These are phyloP conservation scores for Monarcha castaneiventris DNA, from an alignment of 2,113 vertebrate species.

Conservation along the genomic window DNA sequence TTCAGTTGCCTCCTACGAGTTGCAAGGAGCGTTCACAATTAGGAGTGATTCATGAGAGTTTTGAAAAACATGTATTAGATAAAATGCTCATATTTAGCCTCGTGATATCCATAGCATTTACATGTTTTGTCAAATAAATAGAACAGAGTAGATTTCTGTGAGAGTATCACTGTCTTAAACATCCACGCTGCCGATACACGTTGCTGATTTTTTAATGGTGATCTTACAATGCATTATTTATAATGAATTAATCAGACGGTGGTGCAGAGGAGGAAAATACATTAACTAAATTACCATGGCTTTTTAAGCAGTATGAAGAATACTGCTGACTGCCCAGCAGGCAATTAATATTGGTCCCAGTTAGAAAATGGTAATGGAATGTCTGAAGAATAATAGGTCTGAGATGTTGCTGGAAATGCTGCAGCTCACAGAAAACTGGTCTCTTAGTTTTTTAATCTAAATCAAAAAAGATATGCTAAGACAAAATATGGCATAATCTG, in stretches of 20 bases:
- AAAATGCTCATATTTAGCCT: background rate
- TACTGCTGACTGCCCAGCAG: background rate
- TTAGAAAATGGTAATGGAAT: background rate
- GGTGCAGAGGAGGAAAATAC: background rate
- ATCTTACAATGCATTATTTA: constrained; percentile 36
- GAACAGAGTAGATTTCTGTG: background rate
- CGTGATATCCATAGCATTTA: background rate
- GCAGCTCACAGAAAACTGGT: background rate
- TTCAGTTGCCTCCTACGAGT: constrained; percentile 80
- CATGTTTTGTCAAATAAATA: background rate
- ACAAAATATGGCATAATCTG: background rate
- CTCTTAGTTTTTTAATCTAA: background rate
- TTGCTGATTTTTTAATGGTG: background rate
- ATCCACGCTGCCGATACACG: background rate
- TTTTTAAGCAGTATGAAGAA: constrained; percentile 8
- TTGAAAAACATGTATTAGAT: background rate
- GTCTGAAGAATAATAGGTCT: background rate
- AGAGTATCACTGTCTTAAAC: background rate
- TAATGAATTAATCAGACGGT: background rate
- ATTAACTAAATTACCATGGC: constrained; percentile 21
- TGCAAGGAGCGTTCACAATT: background rate
- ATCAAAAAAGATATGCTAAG: background rate
- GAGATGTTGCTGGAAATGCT: background rate
- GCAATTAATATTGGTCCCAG: background rate
- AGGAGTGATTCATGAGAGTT: background rate